A percentile compares a stretch with the other conserved stretches of the same genome.
phyloP scores from a whole-genome alignment of 2,888 invertebrate species.

The Leptopilina myrica region DNA sequence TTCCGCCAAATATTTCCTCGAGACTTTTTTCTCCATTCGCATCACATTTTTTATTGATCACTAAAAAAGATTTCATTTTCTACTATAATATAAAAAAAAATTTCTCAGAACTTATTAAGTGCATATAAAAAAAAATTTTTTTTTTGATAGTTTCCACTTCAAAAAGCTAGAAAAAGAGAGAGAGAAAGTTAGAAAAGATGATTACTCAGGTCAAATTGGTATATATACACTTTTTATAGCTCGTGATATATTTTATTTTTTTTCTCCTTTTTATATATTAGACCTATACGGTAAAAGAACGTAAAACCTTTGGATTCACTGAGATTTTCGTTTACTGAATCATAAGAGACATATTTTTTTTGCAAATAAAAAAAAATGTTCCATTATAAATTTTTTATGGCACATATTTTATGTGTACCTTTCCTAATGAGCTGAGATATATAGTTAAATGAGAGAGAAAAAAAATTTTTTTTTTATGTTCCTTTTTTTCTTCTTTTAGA shows the following conservation, averaged over 20 bases:
- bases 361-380: neutral
- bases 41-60: neutral
- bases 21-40: no score
- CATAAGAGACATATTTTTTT: neutral
- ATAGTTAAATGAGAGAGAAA: neutral
- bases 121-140: neutral
- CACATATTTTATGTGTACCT: neutral
- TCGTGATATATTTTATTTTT: constrained; percentile 7
- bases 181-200: neutral
- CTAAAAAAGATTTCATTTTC: neutral
- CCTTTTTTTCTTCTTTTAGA: neutral
- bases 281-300: neutral
- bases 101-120: constrained; percentile 3
- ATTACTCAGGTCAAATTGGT: constrained; percentile 21
- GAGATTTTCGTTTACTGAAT: neutral
- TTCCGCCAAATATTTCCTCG: no score
- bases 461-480: no score
- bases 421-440: neutral
- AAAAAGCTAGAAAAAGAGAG: neutral
- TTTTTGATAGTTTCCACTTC: constrained; percentile 1
- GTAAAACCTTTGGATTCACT: neutral
- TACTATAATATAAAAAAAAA: neutral
- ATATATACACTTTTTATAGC: neutral
- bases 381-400: neutral
- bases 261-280: neutral